These are phyloP conservation scores for Pycnonotus jocosus DNA, from an alignment of 2,113 vertebrate species.

Conservation along the genomic window DNA sequence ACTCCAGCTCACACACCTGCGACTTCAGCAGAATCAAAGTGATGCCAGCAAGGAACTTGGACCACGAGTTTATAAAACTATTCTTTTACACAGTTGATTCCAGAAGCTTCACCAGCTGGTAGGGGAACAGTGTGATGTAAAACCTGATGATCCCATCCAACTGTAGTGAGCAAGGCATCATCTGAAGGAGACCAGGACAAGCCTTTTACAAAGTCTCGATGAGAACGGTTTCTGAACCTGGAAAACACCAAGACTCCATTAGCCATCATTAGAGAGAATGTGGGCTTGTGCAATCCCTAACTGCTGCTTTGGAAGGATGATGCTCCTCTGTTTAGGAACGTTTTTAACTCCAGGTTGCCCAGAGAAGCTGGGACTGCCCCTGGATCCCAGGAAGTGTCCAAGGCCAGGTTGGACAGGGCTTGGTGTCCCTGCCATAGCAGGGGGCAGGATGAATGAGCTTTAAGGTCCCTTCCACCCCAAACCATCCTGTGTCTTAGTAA, in stretches of 20 bases:
- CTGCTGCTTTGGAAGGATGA: neutral
- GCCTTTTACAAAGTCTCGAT: constrained; percentile 88
- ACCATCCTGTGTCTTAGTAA: neutral
- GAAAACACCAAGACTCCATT: neutral
- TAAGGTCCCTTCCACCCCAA: neutral
- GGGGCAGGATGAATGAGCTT: neutral
- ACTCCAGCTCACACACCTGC: neutral
- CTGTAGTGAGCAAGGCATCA: constrained; percentile 83
- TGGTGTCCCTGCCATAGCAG: neutral
- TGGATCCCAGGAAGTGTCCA: neutral
- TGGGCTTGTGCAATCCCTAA: neutral
- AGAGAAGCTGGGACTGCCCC: neutral
- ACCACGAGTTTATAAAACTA: constrained; percentile 57
- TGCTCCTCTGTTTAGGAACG: neutral
- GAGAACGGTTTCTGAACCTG: constrained; percentile 82
- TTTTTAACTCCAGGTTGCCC: neutral
- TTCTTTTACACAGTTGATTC: constrained; percentile 57
- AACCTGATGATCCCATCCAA: constrained; percentile 96
- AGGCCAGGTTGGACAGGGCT: neutral
- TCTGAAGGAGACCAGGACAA: constrained; percentile 85
- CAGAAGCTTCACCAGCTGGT: constrained; percentile 50
- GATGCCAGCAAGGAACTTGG: constrained; percentile 20
- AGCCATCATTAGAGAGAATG: neutral
- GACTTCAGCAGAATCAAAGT: constrained; percentile 29
- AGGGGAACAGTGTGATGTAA: constrained; percentile 81